Conservation (phyloP, 1,140 invertebrate species). For the Ceratitis capitata region DNA sequence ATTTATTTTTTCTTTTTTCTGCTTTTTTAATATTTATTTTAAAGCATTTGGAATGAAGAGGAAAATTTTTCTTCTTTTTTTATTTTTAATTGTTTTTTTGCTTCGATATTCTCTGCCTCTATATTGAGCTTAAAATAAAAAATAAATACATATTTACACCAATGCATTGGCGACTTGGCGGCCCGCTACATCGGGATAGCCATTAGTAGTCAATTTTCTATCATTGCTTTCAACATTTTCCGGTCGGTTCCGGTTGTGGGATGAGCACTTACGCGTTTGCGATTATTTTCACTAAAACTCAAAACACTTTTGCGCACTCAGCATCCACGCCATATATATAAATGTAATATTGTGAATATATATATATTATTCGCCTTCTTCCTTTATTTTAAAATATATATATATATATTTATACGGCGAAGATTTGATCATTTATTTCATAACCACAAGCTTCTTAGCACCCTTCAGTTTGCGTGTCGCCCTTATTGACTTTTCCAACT, state of each 20-base stretch:
- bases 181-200: not conserved
- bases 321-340: not conserved
- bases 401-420: not conserved
- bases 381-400: not conserved
- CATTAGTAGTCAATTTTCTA: slow-evolving; percentile 16
- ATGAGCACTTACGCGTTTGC: not conserved
- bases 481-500: not conserved
- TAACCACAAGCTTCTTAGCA: not conserved
- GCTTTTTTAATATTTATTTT: too few relatives aligned
- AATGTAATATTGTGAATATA: not conserved
- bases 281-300: slow-evolving; percentile 10
- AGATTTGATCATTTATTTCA: not conserved
- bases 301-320: not conserved
- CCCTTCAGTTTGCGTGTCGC: not conserved
- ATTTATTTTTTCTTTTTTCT: too few relatives aligned
- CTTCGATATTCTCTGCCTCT: too few relatives aligned
- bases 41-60: too few relatives aligned
- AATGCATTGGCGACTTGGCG: too few relatives aligned
- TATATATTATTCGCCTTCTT: not conserved
- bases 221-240: slow-evolving; percentile 18
- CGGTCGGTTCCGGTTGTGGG: not conserved
- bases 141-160: too few relatives aligned
- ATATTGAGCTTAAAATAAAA: too few relatives aligned
- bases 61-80: too few relatives aligned
- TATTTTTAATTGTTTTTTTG: too few relatives aligned